Evolutionary conservation across 1,140 invertebrate species (phyloP).

Genomic region (Penaeus indicus): DNA sequence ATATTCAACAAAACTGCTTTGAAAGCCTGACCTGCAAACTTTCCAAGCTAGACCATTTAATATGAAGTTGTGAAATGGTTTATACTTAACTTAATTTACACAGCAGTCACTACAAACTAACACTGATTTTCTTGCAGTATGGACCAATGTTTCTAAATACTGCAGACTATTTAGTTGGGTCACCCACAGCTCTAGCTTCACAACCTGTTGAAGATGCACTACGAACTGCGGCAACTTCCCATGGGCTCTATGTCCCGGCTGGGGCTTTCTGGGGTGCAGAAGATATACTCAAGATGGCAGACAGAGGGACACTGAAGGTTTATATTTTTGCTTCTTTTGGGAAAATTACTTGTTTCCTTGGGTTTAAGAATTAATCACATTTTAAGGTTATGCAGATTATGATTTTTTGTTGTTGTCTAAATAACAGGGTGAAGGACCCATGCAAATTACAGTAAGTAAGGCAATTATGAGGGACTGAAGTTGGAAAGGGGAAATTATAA

Average conservation of each 20-base stretch:
- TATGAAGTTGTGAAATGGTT: too few relatives aligned
- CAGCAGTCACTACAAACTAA: not conserved
- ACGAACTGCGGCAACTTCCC: constrained; percentile 68
- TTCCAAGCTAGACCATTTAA: constrained; percentile 66
- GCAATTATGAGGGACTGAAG: too few relatives aligned
- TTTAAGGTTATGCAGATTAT: not conserved
- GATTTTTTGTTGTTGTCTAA: not conserved
- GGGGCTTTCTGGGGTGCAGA: constrained; percentile 78
- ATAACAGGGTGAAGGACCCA: too few relatives aligned
- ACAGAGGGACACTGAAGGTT: constrained; percentile 74
- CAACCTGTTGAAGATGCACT: constrained; percentile 70
- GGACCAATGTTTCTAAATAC: constrained; percentile 49
- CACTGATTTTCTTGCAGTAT: constrained; percentile 55
- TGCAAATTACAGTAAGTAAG: too few relatives aligned
- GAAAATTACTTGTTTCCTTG: not conserved
- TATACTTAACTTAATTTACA: constrained; percentile 69
- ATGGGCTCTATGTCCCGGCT: constrained; percentile 74
- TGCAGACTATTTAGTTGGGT: constrained; percentile 72
- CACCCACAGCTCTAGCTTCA: constrained; percentile 75
- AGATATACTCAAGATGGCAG: constrained; percentile 77
- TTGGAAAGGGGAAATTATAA: too few relatives aligned
- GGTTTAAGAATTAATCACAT: constrained; percentile 20
- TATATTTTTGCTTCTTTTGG: not conserved
- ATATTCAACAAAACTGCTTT: not conserved
- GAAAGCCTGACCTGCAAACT: constrained; percentile 70